Base-by-base conservation (phyloP, 2,797 vertebrate genomes). In the Setipinna tenuifilis region DNA sequence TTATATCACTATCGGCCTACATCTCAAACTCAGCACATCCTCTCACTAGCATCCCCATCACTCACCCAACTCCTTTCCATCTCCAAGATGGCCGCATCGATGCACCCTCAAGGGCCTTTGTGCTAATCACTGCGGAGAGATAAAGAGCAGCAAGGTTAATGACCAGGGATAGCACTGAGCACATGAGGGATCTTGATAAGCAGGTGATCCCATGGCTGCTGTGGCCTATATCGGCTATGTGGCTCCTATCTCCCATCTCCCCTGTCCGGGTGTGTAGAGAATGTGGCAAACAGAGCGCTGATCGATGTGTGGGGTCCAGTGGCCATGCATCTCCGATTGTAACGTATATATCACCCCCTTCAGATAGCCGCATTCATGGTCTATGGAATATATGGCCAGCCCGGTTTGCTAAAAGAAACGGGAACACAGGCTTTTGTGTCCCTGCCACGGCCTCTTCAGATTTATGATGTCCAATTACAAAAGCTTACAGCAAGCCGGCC, bases 71-170 rank as follows among this genome's bases (percentile, higher is more conserved):
- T 91, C 90, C 91, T 95, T 95, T 90, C 88, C 48, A 17, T 46
- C 83, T 50, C 84, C 78, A 10, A 50, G 28, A 65, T 44, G 57
- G 82, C 80, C 91, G 91, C 92, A 95, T 96, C 94, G 94, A 94
- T 96, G 94, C 83, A 90, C 65, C 93, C 96, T 96, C 95, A 94
- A 94, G 93, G 94, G 91, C 93, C 90, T 92, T 62, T 90, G 94
- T 91, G 94, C 96, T 98, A 97, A 98, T 98, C 97, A 96, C 97
- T 92, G 91, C 95, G 95, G 95, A 96, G 91, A 96, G 96, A 95
- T 97, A 96, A 96, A 90, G 90, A 96, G 96, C 35, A 89, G 94
- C 94, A 96, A 96, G 97, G 97, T 98, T 98, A 98, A 98, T 97
- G 96, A 95, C 87, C 90, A 93, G 95, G 95, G 97, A 96, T 96